A percentile compares a stretch with the other conserved stretches of the same genome.
These are phyloP conservation scores for Larimichthys polyactis DNA, from an alignment of 2,113 vertebrate genomes.

Conservation along the genomic window DNA sequence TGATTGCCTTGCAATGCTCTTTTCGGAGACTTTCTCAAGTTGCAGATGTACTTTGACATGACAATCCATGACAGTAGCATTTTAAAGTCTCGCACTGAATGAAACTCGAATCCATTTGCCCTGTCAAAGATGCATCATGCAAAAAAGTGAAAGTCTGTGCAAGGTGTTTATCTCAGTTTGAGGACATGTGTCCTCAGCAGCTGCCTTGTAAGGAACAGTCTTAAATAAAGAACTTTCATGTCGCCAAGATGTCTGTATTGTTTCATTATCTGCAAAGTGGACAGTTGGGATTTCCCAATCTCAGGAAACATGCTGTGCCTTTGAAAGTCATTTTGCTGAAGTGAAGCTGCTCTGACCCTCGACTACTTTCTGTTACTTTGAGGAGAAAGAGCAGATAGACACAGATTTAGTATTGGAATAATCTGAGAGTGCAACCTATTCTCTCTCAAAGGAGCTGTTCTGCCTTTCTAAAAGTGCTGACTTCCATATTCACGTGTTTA, in stretches of 20 bases:
- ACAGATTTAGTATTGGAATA: constrained; percentile 69
- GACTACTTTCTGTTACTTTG: constrained; percentile 40
- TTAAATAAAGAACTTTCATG: constrained; percentile 42
- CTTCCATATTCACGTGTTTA: constrained; percentile 57
- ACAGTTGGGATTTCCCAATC: constrained; percentile 27
- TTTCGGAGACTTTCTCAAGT: constrained; percentile 17
- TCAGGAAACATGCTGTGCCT: constrained; percentile 19
- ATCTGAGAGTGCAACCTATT: constrained; percentile 38
- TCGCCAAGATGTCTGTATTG: neutral
- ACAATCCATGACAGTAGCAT: constrained; percentile 70
- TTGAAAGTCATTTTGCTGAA: constrained; percentile 49
- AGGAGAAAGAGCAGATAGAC: constrained; percentile 69
- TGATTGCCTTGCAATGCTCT: constrained; percentile 6
- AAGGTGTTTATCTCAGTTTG: neutral
- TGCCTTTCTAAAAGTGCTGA: constrained; percentile 72
- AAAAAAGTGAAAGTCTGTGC: constrained; percentile 5
- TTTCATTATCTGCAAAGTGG: neutral
- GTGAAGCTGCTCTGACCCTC: constrained; percentile 31
- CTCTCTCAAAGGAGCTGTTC: constrained; percentile 62
- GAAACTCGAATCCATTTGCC: constrained; percentile 68
- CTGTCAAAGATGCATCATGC: constrained; percentile 36
- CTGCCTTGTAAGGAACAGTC: neutral
- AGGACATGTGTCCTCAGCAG: constrained; percentile 4
- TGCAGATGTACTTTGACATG: constrained; percentile 52
- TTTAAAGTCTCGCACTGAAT: constrained; percentile 72